Evolutionary conservation across 2,113 vertebrate species (phyloP).

Genomic region (Calyptommatus sinebrachiatus): DNA sequence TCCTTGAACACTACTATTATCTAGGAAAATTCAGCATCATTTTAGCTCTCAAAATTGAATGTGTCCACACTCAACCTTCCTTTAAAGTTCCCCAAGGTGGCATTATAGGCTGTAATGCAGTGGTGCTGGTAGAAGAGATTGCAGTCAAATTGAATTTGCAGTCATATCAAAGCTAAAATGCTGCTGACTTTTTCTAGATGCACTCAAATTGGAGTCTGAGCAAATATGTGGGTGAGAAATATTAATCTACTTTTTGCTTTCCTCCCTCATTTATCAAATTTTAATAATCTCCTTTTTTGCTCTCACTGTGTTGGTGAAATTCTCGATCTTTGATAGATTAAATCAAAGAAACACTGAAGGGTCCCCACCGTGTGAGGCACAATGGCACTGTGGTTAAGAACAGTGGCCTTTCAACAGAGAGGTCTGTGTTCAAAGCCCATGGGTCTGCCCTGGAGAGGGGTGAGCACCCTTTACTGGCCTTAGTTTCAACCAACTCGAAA

Average conservation of each 20-base stretch:
- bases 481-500: no score
- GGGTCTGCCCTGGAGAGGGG: no score
- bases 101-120: constrained; percentile 1
- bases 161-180: no score
- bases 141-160: neutral
- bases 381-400: no score
- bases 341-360: constrained; percentile 38
- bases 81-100: constrained; percentile 33
- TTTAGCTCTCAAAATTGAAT: constrained; percentile 44
- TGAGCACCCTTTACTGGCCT: no score
- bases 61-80: constrained; percentile 38
- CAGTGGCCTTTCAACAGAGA: no score
- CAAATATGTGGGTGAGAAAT: neutral
- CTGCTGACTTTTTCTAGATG: no score
- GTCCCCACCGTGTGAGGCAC: no score
- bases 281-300: constrained; percentile 34
- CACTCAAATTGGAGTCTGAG: neutral
- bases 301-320: constrained; percentile 30
- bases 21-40: constrained; percentile 39
- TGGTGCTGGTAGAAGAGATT: neutral
- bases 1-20: constrained; percentile 57
- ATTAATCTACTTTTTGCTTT: constrained; percentile 29
- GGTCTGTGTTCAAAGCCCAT: no score
- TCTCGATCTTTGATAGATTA: constrained; percentile 42
- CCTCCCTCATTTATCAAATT: constrained; percentile 40